Evolutionary conservation across 1,140 invertebrate genomes (phyloP), one percentile per base, ranked within the genome.

Genomic region (Ditylenchus dipsaci): DNA sequence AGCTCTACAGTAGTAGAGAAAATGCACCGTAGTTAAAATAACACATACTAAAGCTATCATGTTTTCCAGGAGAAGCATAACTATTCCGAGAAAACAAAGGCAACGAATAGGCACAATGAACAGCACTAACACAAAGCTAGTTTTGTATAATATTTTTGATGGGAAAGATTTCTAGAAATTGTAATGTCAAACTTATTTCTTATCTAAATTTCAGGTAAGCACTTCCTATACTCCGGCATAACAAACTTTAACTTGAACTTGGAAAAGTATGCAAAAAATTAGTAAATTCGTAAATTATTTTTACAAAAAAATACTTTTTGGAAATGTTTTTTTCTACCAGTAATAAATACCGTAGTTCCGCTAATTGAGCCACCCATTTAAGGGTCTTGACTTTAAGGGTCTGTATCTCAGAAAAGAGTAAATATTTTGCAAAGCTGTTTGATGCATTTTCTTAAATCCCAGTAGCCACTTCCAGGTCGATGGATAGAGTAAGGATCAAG

Each of bases 21-120:
- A 97, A 84, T 97, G 97, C 0, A 93, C 92, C 7, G 93, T 91
- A 23, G 93, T 95, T 1, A 91, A 91, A 0, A 97, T 84, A 89
- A 97, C 95, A 9, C 93, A 91, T n/a, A 93, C 87, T 1, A 96
- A 90, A 1, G 76, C 69, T 0, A 95, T 86, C 67, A 91, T 88
- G 81, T 98, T 94, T 83, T 97, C 93, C 13, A 88, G 86, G 11
- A 73, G 42, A 13, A 77, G 21, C 29, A 70, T 49, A 19, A 19
- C 59, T 1, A 60, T 33, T 29, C 58, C 53, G 49, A 90, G 88
- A 23, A 88, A 84, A 83, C 93, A 96, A 21, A 88, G 86, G 9
- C 93, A 84, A 65, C 93, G 85, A 21, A 95, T 83, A 56, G 90
- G 89, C n/a, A 92, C 90, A 84, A 95, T 89, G 7, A 88, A 84